These are phyloP conservation scores for Ispidina picta DNA, from an alignment of 2,797 vertebrate species.

Conservation along the genomic window DNA sequence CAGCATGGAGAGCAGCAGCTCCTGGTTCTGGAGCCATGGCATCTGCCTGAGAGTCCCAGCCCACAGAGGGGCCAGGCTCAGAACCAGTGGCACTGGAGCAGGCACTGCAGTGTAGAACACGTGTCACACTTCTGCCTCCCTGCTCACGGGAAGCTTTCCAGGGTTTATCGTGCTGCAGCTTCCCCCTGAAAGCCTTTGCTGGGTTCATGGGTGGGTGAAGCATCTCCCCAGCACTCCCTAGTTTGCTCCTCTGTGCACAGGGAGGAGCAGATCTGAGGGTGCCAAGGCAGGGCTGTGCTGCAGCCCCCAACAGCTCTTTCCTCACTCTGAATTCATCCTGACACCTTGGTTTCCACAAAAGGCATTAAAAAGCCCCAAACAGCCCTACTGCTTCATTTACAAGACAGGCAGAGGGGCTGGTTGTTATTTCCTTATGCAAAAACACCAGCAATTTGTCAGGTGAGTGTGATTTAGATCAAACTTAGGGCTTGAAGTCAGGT, in stretches of 20 bases:
- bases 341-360: background rate
- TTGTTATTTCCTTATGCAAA: background rate
- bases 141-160: slow-evolving; percentile 57
- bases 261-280: background rate
- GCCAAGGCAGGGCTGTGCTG: background rate
- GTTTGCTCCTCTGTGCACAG: background rate
- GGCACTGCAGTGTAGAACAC: slow-evolving; percentile 73
- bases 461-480: background rate
- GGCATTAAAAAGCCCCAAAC: background rate
- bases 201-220: slow-evolving; percentile 58
- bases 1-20: slow-evolving; percentile 46
- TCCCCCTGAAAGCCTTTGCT: slow-evolving; percentile 38
- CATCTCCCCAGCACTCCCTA: background rate
- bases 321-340: background rate
- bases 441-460: background rate
- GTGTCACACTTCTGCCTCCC: slow-evolving; percentile 60
- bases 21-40: slow-evolving; percentile 64
- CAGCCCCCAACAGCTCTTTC: background rate
- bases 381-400: background rate
- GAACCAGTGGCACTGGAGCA: slow-evolving; percentile 55
- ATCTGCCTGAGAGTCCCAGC: slow-evolving; percentile 59
- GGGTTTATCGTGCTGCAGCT: slow-evolving; percentile 71
- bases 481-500: background rate
- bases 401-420: background rate
- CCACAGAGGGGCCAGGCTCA: slow-evolving; percentile 58